Evolutionary conservation across 2,113 vertebrate genomes (phyloP).

Genomic region (Hoplias malabaricus): DNA sequence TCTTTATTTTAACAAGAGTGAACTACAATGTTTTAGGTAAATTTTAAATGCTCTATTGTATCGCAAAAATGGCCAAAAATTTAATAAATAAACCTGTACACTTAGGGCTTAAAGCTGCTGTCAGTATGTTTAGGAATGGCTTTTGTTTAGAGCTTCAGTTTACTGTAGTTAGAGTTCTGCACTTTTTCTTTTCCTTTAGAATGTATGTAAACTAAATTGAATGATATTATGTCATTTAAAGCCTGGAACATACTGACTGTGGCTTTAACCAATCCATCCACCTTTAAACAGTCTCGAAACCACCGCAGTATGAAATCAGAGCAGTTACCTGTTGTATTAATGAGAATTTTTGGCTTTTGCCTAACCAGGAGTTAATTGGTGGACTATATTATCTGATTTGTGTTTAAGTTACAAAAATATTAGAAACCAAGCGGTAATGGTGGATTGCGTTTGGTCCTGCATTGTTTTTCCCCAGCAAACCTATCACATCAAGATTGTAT

Average conservation of each 20-base stretch:
- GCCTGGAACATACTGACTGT: conserved; percentile 8
- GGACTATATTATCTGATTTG: neutral
- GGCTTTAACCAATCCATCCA: conserved; percentile 4
- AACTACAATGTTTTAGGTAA: conserved; percentile 40
- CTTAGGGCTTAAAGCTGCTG: conserved; percentile 28
- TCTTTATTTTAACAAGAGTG: conserved; percentile 37
- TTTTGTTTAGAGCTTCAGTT: neutral
- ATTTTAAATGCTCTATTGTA: conserved; percentile 42
- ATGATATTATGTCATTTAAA: neutral
- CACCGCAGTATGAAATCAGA: conserved; percentile 22
- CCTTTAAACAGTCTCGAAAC: neutral
- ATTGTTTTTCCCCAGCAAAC: conserved; percentile 37
- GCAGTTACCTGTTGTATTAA: neutral
- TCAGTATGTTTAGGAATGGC: conserved; percentile 15
- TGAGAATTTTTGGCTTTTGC: neutral
- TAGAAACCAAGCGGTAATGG: conserved; percentile 3
- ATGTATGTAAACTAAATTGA: neutral
- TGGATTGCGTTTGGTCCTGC: conserved; percentile 27
- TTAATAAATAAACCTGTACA: neutral
- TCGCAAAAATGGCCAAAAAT: conserved; percentile 38
- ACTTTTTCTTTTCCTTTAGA: neutral
- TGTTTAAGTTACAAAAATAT: conserved; percentile 9
- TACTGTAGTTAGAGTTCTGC: neutral
- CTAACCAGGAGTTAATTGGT: neutral
- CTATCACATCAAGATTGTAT: conserved; percentile 18